Evolutionary conservation across 2,888 invertebrate species (phyloP), one percentile per base, ranked within the genome.

Genomic region (Ypsolopha sequella): DNA sequence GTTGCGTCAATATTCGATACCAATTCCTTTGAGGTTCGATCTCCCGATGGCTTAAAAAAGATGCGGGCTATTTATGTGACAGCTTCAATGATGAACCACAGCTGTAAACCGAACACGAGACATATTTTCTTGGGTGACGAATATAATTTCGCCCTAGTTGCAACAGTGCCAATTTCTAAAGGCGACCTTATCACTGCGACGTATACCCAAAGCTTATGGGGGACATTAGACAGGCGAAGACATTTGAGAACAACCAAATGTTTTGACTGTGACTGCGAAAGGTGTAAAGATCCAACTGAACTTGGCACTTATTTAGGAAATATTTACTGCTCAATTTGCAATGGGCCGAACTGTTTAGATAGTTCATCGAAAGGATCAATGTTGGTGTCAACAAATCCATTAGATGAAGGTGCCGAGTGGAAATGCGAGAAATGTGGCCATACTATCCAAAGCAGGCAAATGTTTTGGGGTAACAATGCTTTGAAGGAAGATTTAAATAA

Each of bases 261-360:
- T 66, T 93, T 93, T 58, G 88, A 89, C 49, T 94, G 94, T 62
- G 74, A 74, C 41, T 94, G 94, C 59, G 72, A 76, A 0, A 81
- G 93, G 54, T 94, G 94, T 62, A 72, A 67, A 35, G 93, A 93
- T 74, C 90, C 92, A 6, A 91, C 91, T 0, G 94, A 94, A 68
- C 70, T 92, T 46, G 89, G 89, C 7, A 91, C 90, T 10, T 85
- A 89, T 70, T 68, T 90, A 13, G 91, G 92, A 1, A 89, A 91
- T 0, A 89, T 92, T 47, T 85, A 88, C 52, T 93, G 93, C 61
- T 86, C 87, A n/a, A 75, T 88, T 55, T 91, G 91, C 62, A 88
- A 88, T 62, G 81, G 85, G 43, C 76, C 86, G 62, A 73, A 77
- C 63, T 55, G 63, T 54, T 63, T 60, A 35, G 59, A 56, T 9